A percentile compares a stretch with the other conserved stretches of the same genome.
phyloP scores from a whole-genome alignment of 2,888 invertebrate species.

The Mellilla xanthometata region DNA sequence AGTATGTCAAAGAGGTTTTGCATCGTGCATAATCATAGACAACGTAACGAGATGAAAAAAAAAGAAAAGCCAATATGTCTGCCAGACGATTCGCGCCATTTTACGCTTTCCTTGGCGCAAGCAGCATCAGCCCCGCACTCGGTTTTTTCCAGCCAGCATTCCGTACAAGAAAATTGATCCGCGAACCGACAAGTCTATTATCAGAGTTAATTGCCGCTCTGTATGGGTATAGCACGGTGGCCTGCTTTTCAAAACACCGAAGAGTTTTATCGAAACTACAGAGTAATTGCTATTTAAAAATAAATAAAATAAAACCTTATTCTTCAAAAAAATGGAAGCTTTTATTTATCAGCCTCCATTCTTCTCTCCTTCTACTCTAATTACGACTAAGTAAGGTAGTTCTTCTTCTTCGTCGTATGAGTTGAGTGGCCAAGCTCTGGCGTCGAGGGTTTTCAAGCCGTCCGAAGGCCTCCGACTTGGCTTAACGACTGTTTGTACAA shows the following conservation, averaged over 20 bases:
- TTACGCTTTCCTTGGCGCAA: conserved; percentile 69
- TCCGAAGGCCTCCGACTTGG: no score
- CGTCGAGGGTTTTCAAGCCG: no score
- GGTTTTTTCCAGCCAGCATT: conserved; percentile 65
- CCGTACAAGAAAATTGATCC: conserved; percentile 66
- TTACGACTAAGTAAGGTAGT: no score
- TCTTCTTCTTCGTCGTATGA: no score
- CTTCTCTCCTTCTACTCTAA: no score
- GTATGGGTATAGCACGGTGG: conserved; percentile 53
- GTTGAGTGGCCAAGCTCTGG: no score
- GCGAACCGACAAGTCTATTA: conserved; percentile 52
- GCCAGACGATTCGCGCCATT: conserved; percentile 33
- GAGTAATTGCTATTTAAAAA: no score
- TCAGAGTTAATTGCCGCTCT: conserved; percentile 67
- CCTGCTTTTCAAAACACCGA: conserved; percentile 43
- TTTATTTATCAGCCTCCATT: no score
- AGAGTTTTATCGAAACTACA: no score
- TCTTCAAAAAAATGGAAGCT: no score
- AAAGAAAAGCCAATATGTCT: conserved; percentile 7
- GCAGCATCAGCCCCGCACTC: conserved; percentile 55
- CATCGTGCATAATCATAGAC: background rate
- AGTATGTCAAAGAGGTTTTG: conserved; percentile 5
- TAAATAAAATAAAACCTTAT: no score
- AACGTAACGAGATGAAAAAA: background rate
- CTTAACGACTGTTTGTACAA: no score